phyloP scores from a whole-genome alignment of 1,140 invertebrate species.

The Chionoecetes opilio region DNA sequence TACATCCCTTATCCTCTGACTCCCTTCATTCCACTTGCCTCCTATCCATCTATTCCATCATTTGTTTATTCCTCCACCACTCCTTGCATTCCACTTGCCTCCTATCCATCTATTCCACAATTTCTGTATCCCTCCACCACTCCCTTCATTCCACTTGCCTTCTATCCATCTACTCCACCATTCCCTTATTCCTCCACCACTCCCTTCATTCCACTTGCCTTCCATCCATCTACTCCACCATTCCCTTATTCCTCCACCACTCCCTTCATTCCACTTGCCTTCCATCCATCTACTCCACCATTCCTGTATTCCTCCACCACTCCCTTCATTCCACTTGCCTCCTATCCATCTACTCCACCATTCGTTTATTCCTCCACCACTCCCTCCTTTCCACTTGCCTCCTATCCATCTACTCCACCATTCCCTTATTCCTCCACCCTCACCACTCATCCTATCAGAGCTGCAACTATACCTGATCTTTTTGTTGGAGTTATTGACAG shows the following conservation, averaged over 20 bases:
- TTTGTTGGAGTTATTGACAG: too few relatives aligned
- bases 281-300: too few relatives aligned
- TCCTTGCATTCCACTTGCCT: background rate
- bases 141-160: background rate
- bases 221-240: background rate
- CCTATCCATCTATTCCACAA: background rate
- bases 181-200: background rate
- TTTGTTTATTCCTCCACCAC: background rate
- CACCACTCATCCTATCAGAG: too few relatives aligned
- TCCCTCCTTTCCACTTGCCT: background rate
- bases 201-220: background rate
- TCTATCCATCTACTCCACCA: background rate
- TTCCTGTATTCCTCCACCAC: too few relatives aligned
- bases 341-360: too few relatives aligned
- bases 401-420: background rate
- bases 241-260: background rate
- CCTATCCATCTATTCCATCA: too few relatives aligned
- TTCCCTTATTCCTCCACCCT: background rate
- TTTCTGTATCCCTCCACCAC: background rate
- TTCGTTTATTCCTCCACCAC: background rate
- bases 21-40: too few relatives aligned
- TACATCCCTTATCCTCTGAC: too few relatives aligned
- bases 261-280: too few relatives aligned
- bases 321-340: too few relatives aligned
- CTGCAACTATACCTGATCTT: too few relatives aligned